Conservation (phyloP, 2,797 vertebrate genomes). For the Spinibarbus caldwelli region DNA sequence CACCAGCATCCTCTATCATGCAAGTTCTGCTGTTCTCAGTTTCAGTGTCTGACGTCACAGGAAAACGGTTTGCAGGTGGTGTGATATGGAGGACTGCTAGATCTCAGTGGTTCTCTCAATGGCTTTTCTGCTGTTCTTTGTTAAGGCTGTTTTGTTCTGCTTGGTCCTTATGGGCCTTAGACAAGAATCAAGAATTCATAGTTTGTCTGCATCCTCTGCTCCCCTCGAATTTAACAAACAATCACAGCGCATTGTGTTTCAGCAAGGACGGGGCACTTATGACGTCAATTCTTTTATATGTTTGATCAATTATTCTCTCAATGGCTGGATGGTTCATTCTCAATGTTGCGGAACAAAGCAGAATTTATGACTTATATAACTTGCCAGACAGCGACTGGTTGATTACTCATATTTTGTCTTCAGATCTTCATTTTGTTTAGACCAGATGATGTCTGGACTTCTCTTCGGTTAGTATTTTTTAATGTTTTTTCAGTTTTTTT, state of each 20-base stretch:
- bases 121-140: background rate
- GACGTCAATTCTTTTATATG: background rate
- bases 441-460: background rate
- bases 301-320: background rate
- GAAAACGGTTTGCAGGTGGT: slow-evolving; percentile 1
- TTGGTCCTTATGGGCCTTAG: background rate
- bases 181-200: slow-evolving; percentile 8
- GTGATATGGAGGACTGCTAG: background rate
- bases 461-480: background rate
- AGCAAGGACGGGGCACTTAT: background rate
- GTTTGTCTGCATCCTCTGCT: background rate
- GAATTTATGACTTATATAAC: background rate
- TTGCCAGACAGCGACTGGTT: background rate
- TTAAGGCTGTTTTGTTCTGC: background rate
- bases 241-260: background rate
- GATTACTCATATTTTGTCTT: background rate
- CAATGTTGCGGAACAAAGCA: background rate
- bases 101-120: background rate
- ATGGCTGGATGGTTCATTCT: background rate
- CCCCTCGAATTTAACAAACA: background rate
- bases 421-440: background rate
- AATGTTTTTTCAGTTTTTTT: background rate
- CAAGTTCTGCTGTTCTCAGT: slow-evolving; percentile 15
- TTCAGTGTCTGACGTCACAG: background rate
- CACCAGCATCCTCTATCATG: background rate